Evolutionary conservation across 2,797 vertebrate genomes (phyloP).

Genomic region (Mormyrus hasselquistii): DNA sequence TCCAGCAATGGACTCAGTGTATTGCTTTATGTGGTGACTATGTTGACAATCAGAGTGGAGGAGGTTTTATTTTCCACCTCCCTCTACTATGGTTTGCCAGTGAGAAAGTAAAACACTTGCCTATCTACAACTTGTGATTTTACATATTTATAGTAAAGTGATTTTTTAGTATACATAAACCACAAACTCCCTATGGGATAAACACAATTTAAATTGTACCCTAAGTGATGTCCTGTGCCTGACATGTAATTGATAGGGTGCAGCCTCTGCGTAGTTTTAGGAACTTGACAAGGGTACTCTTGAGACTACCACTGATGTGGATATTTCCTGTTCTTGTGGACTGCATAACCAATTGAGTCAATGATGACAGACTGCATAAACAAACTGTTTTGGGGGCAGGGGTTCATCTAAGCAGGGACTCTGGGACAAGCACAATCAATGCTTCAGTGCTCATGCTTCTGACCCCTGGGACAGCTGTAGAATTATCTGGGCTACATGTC

Average conservation of each 20-base stretch:
- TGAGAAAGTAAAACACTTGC: neutral
- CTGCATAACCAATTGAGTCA: neutral
- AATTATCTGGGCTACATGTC: neutral
- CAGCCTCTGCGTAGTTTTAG: neutral
- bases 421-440: neutral
- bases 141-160: neutral
- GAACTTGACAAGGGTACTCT: neutral
- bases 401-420: neutral
- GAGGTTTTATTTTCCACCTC: neutral
- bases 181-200: neutral
- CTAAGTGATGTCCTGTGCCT: neutral
- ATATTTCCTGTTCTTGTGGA: neutral
- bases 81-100: neutral
- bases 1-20: neutral
- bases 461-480: neutral
- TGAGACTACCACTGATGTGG: neutral
- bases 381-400: neutral
- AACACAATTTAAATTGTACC: neutral
- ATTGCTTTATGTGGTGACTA: neutral
- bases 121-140: neutral
- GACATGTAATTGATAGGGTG: neutral
- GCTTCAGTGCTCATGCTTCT: neutral
- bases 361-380: constrained; percentile 5
- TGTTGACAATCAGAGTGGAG: neutral
- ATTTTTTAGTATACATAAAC: neutral